phyloP scores from a whole-genome alignment of 1,140 invertebrate species.

The Nylanderia fulva region DNA sequence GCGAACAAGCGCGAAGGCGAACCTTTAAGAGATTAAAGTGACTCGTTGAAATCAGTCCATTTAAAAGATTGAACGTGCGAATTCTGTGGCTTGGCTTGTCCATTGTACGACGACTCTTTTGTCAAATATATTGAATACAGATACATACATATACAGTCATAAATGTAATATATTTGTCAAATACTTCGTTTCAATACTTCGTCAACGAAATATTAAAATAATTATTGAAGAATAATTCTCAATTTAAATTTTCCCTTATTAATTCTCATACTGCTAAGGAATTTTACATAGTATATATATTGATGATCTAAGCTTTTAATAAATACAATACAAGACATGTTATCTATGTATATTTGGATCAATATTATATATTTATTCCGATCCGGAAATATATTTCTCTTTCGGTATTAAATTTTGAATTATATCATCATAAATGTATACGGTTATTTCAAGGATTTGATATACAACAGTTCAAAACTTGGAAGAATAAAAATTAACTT shows the following conservation, averaged over 20 bases:
- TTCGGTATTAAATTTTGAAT: too few relatives aligned
- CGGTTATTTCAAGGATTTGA: not conserved
- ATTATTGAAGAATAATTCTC: not conserved
- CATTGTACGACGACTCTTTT: slow-evolving; percentile 13
- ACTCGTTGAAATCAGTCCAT: slow-evolving; percentile 32
- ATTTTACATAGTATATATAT: not conserved
- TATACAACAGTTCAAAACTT: not conserved
- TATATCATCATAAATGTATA: too few relatives aligned
- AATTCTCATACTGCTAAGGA: not conserved
- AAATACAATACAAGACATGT: too few relatives aligned
- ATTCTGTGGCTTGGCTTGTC: slow-evolving; percentile 13
- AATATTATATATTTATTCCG: too few relatives aligned
- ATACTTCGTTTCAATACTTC: not conserved
- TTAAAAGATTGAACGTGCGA: slow-evolving; percentile 55
- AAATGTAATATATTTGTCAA: not conserved
- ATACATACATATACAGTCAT: not conserved
- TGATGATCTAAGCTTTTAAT: too few relatives aligned
- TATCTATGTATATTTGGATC: too few relatives aligned
- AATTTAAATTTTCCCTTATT: not conserved
- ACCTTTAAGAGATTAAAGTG: slow-evolving; percentile 65
- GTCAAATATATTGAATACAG: not conserved
- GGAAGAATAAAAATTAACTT: not conserved
- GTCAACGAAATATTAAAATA: not conserved
- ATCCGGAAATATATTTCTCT: too few relatives aligned
- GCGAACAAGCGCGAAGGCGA: slow-evolving; percentile 43